These are phyloP conservation scores for Baronia brevicornis DNA, from an alignment of 2,888 invertebrate species.

Conservation along the genomic window DNA sequence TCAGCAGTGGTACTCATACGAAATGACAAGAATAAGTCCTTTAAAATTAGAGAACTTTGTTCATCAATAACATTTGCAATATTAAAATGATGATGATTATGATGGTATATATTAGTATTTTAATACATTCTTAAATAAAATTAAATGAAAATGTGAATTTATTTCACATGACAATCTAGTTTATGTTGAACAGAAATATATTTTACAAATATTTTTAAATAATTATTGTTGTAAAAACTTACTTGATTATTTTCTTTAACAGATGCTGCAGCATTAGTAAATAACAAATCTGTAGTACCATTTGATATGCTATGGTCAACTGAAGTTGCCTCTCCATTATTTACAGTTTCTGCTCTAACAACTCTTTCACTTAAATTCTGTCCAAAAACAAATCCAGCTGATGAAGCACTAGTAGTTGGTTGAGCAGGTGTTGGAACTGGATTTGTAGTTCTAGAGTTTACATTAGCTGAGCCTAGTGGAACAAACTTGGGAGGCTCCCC, in stretches of 20 bases:
- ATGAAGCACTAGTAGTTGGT: constrained; percentile 54
- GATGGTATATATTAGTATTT: background rate
- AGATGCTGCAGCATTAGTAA: constrained; percentile 81
- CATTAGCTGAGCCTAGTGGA: constrained; percentile 54
- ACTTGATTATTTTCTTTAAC: constrained; percentile 66
- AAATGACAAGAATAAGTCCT: no score
- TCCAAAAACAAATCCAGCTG: constrained; percentile 89
- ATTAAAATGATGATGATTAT: no score
- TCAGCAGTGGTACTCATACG: no score
- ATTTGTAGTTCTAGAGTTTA: constrained; percentile 51
- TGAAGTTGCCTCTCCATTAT: constrained; percentile 57
- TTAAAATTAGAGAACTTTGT: no score
- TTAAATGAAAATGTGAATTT: no score
- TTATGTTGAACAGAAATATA: no score
- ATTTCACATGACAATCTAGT: no score
- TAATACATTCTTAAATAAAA: background rate
- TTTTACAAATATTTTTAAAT: background rate
- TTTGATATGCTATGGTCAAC: constrained; percentile 61
- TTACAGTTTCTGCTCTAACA: constrained; percentile 75
- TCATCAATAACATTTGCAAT: no score
- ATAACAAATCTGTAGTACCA: constrained; percentile 82
- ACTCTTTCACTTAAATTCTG: constrained; percentile 93
- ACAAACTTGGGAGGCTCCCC: constrained; percentile 63
- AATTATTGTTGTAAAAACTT: constrained; percentile 18
- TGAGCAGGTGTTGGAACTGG: constrained; percentile 66